Percentiles rank a stretch among this genome's conserved stretches.
Conservation (phyloP, 1,140 invertebrate genomes). For the Zaprionus nigranus region DNA sequence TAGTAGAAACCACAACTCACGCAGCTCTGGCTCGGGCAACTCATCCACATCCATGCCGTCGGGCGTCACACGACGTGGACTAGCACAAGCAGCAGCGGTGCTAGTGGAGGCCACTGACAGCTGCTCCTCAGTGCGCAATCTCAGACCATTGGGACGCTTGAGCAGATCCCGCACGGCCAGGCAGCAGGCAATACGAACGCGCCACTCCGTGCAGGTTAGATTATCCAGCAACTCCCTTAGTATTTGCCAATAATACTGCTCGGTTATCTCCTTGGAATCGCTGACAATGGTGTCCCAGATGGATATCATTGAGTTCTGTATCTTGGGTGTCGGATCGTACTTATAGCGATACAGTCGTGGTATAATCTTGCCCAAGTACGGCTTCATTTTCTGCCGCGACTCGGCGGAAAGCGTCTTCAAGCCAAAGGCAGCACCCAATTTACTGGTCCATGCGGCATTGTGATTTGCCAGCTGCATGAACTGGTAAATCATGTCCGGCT, state of each 20-base stretch:
- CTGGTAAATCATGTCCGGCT: constrained; percentile 97
- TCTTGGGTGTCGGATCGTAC: constrained; percentile 95
- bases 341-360: constrained; percentile 95
- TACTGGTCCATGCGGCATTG: constrained; percentile 96
- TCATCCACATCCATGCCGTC: constrained; percentile 67
- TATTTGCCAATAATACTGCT: constrained; percentile 95
- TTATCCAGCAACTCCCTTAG: constrained; percentile 92
- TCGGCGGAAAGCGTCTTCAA: constrained; percentile 93
- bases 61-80: constrained; percentile 10
- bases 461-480: constrained; percentile 98
- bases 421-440: constrained; percentile 96
- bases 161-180: constrained; percentile 93
- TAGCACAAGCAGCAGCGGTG: neutral
- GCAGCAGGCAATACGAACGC: constrained; percentile 95
- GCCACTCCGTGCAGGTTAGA: constrained; percentile 93
- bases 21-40: constrained; percentile 85
- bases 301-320: constrained; percentile 95
- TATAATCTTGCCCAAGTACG: constrained; percentile 93
- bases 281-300: constrained; percentile 96
- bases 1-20: constrained; percentile 92
- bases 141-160: constrained; percentile 85
- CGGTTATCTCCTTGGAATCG: constrained; percentile 94
- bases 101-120: constrained; percentile 11
- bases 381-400: constrained; percentile 92
- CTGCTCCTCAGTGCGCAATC: constrained; percentile 68